Conservation (phyloP, 2,797 vertebrate genomes). For the Emys orbicularis region DNA sequence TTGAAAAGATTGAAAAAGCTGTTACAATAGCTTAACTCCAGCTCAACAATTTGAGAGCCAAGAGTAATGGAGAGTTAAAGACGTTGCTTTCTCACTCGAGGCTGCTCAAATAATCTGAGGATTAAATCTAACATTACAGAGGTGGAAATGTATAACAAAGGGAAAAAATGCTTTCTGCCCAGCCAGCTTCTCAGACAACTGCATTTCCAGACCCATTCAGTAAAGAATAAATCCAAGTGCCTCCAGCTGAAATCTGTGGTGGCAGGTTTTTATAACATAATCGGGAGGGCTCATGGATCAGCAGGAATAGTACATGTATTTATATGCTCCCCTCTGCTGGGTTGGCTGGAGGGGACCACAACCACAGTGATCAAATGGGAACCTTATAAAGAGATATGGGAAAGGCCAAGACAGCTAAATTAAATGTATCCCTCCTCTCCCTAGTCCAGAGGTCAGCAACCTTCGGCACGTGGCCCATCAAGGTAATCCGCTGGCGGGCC, state of each 20-base stretch:
- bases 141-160: background rate
- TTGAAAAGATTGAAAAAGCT: constrained; percentile 67
- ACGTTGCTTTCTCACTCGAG: background rate
- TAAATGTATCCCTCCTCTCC: background rate
- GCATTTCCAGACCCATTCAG: background rate
- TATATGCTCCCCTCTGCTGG: background rate
- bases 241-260: background rate
- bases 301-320: background rate
- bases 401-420: background rate
- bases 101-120: constrained; percentile 4
- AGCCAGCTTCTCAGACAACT: background rate
- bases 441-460: background rate
- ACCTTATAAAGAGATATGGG: background rate
- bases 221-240: background rate
- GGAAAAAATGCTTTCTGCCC: background rate
- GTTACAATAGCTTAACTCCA: constrained; percentile 57
- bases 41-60: constrained; percentile 39
- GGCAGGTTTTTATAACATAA: background rate
- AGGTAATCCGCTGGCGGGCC: no score
- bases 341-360: background rate
- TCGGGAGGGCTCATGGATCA: background rate
- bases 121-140: constrained; percentile 39
- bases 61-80: constrained; percentile 25
- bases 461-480: no score
- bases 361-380: background rate